Conservation (phyloP, 2,113 vertebrate species). For the Capreolus pygargus region DNA sequence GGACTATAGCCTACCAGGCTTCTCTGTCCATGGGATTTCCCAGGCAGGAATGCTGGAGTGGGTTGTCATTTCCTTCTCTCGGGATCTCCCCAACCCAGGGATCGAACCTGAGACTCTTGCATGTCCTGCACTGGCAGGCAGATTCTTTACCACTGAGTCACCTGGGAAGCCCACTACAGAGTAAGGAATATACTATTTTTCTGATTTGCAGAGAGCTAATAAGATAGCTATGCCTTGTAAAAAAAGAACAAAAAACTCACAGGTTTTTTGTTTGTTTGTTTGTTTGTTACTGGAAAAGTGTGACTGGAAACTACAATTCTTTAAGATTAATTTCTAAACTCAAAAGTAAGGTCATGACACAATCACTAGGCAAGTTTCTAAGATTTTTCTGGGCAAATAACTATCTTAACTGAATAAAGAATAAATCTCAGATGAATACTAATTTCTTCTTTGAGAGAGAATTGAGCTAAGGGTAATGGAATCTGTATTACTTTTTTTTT, state of each 20-base stretch:
- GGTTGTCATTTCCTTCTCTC: background rate
- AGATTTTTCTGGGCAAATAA: background rate
- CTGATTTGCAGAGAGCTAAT: constrained; percentile 9
- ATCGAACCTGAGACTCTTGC: background rate
- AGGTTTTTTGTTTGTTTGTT: background rate
- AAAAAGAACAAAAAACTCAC: background rate
- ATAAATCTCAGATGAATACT: background rate
- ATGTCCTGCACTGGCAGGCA: background rate
- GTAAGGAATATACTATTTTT: background rate
- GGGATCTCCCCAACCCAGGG: background rate
- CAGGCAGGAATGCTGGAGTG: background rate
- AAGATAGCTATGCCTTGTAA: background rate
- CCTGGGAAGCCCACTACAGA: background rate
- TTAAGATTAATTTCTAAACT: constrained; percentile 53
- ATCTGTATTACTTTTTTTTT: too few species aligned
- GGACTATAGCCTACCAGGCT: background rate
- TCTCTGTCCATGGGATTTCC: background rate
- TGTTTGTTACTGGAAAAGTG: background rate
- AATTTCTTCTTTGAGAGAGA: constrained; percentile 27
- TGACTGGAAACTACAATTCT: background rate
- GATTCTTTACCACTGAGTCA: background rate
- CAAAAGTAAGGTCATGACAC: constrained; percentile 12
- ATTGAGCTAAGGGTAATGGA: background rate
- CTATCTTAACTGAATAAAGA: background rate
- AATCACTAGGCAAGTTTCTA: constrained; percentile 34